Evolutionary conservation across 2,888 invertebrate genomes (phyloP).

Genomic region (Maniola hyperantus): DNA sequence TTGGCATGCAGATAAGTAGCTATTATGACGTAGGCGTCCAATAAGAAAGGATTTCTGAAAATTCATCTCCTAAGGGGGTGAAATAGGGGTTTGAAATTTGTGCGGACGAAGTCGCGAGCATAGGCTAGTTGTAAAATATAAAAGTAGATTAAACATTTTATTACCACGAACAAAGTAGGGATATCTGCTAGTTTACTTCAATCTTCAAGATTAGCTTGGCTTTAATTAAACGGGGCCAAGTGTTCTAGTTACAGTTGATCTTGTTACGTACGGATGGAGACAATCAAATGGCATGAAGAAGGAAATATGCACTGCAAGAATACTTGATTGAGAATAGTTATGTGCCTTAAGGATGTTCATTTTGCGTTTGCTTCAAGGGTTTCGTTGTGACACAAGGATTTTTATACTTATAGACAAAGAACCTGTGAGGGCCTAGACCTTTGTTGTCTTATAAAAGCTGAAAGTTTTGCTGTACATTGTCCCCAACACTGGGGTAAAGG

Average conservation of each 20-base stretch:
- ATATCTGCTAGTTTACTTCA: conserved; percentile 10
- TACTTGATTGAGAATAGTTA: conserved; percentile 13
- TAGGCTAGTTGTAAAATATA: background rate
- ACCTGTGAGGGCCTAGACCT: too few species aligned
- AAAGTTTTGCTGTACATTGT: too few species aligned
- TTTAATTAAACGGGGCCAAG: conserved; percentile 28
- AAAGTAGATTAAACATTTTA: conserved; percentile 4
- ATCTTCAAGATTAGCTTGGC: conserved; percentile 18
- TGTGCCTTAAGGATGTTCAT: conserved; percentile 16
- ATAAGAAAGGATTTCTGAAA: too few species aligned
- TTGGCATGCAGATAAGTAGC: too few species aligned
- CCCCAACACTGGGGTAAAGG: too few species aligned
- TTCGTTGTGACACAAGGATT: too few species aligned
- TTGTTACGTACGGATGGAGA: conserved; percentile 28
- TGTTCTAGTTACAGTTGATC: conserved; percentile 24
- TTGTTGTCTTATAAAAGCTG: too few species aligned
- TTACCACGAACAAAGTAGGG: conserved; percentile 1
- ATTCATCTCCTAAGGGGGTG: too few species aligned
- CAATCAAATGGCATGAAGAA: conserved; percentile 32
- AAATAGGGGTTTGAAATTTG: too few species aligned
- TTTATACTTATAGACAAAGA: too few species aligned
- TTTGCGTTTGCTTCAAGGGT: background rate
- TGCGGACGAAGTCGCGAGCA: too few species aligned
- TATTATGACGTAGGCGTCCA: too few species aligned
- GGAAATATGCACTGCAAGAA: conserved; percentile 27